Conservation (phyloP, 1,140 invertebrate genomes). For the Caenorhabditis inopinata region DNA sequence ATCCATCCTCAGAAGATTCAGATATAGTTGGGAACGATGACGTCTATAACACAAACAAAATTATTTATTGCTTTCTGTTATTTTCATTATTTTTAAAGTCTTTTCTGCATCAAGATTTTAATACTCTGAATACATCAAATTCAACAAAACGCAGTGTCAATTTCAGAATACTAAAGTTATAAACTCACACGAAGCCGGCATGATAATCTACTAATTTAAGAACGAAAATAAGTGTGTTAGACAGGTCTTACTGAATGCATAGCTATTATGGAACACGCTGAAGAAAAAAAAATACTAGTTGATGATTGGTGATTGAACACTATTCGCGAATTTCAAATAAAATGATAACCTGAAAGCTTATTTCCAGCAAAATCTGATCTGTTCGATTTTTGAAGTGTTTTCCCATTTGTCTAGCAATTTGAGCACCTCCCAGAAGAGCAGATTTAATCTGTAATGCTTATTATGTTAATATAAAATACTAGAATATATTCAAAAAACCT, state of each 20-base stretch:
- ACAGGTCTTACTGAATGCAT: not conserved
- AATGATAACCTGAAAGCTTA: conserved; percentile 51
- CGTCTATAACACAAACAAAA: conserved; percentile 52
- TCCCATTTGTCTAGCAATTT: conserved; percentile 60
- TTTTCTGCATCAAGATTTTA: not conserved
- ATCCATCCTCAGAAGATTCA: conserved; percentile 55
- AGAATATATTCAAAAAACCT: not conserved
- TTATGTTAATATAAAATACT: too few relatives aligned
- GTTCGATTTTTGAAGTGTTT: conserved; percentile 59
- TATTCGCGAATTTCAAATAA: not conserved
- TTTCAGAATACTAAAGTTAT: not conserved
- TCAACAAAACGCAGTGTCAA: not conserved
- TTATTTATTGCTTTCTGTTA: not conserved
- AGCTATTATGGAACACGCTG: not conserved
- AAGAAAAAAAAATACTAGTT: not conserved
- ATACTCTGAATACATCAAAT: not conserved
- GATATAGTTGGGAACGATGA: conserved; percentile 61
- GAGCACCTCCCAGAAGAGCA: conserved; percentile 60
- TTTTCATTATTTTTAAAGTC: not conserved
- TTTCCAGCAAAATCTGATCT: conserved; percentile 58
- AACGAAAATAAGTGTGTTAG: not conserved
- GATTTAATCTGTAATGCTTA: conserved; percentile 51
- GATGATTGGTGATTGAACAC: conserved; percentile 17
- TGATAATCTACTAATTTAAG: not conserved
- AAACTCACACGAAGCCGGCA: not conserved